Evolutionary conservation across 1,140 invertebrate genomes (phyloP), one percentile per base, ranked within the genome.

Genomic region (Bombus affinis): DNA sequence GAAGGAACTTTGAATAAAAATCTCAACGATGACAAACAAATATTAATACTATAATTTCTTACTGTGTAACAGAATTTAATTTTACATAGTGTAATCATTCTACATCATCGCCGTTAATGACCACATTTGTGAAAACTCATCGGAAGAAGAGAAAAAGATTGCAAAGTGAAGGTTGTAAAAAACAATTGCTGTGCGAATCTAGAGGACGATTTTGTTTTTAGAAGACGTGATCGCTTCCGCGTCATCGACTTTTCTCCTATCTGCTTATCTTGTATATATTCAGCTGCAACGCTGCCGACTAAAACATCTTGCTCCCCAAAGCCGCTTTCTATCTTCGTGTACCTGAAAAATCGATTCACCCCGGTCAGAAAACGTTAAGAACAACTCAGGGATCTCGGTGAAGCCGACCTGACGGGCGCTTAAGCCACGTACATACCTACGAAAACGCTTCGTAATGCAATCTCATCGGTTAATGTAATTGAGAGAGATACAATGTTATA

Each of bases 221-320:
- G 35, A 18, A 39, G 9, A 39, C 9, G 10, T 28, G 18, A 28
- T 42, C 35, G 37, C 13, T 42, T 39, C 32, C 70, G 22, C 70
- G 15, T 22, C 47, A 53, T 42, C 70, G 13, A 70, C n/a, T 18
- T 12, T 25, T 9, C 35, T 2, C 44, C 22, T 44, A 22, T 37
- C 15, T 59, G 35, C 76, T 72, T 84, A 84, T 84, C 83, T 80
- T 72, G 12, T 72, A 62, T 72, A 80, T 62, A 37, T 79, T 47
- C 83, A 84, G 83, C 83, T 84, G 76, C 32, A 80, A 59, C 65
- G 4, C 47, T 15, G 25, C 73, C 25, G 42, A 79, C n/a, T 47
- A 28, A 80, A 80, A 62, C 68, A 53, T 84, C 57, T 65, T 42
- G 22, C 25, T 13, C 18, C 18, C 47, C 18, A 44, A 68, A 68